phyloP scores from a whole-genome alignment of 2,888 invertebrate species.

The Eristalis intricaria region DNA sequence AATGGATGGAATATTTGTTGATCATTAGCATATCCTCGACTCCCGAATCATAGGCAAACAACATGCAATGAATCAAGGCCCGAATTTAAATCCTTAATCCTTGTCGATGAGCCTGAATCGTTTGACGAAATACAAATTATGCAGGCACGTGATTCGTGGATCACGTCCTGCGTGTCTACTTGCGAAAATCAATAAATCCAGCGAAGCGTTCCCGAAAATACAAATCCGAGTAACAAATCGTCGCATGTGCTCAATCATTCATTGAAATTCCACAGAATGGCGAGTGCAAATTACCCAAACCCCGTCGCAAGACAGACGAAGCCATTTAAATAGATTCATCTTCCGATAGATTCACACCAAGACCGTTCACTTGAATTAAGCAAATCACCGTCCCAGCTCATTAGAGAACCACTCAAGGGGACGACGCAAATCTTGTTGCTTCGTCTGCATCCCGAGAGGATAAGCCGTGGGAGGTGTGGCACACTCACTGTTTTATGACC shows the following conservation, averaged over 20 bases:
- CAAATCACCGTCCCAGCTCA: slow-evolving; percentile 58
- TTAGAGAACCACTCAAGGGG: slow-evolving; percentile 49
- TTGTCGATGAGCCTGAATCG: not conserved
- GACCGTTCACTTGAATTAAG: slow-evolving; percentile 29
- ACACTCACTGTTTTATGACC: slow-evolving; percentile 20
- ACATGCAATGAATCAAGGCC: not conserved
- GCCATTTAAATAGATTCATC: not conserved
- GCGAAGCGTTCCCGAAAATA: not conserved
- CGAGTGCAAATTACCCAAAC: not conserved
- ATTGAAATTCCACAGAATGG: not conserved
- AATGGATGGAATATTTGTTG: too few relatives aligned
- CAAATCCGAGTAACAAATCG: not conserved
- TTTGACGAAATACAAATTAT: not conserved
- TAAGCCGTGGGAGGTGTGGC: slow-evolving; percentile 8
- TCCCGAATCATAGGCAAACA: not conserved
- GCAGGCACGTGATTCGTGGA: not conserved
- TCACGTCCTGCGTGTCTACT: not conserved
- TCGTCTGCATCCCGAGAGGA: slow-evolving; percentile 4
- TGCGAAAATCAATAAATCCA: not conserved
- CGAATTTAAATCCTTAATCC: not conserved
- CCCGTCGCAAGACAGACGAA: not conserved
- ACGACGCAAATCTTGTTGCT: slow-evolving; percentile 28
- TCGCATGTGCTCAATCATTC: not conserved
- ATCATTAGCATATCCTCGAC: too few relatives aligned
- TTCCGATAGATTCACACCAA: not conserved